Base-by-base conservation (phyloP, 2,797 vertebrate species). In the Huso huso region DNA sequence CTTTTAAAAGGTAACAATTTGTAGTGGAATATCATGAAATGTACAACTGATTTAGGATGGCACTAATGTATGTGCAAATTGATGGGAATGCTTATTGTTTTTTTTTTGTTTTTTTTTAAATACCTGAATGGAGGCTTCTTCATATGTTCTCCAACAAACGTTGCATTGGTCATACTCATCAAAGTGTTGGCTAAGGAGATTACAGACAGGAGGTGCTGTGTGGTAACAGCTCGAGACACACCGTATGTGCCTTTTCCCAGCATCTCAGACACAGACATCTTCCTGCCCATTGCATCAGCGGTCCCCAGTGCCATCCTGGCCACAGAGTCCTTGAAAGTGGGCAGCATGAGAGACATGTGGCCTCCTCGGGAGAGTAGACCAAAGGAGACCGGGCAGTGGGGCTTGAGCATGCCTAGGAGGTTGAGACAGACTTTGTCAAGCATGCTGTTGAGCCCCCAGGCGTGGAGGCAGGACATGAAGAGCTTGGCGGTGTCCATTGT, bases 151-250 rank as follows among this genome's bases (percentile, higher is more conserved):
- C 95, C 96, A 0, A 98, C 92, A 13, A 99, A 99, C 6, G 94
- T 97, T 37, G 96, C 95, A 6, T 99, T 97, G 79, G 93, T 99
- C 96, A 99, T 99, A 48, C 96, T 94, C 96, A 99, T 99, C 71
- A 99, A 84, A 0, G 96, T 99, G 84, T 99, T 99, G 62, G 96
- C 93, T 86, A 99, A 71, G 0, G 96, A 98, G 74, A 99, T 99
- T 52, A 98, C 84, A 0, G 96, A 99, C 8, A 99, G 89, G 52
- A 99, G 93, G 68, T 98, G 96, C 69, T 99, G 96, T 0, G 96
- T 99, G 78, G 94, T 99, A 73, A 99, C 96, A 0, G 96, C 95
- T 0, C 95, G 85, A 0, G 96, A 99, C 6, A 99, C 89, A 0
- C 94, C 92, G 0, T 98, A 98, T 0, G 94, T 98, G 12, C 96